A percentile compares a stretch with the other conserved stretches of the same genome.
phyloP scores from a whole-genome alignment of 2,888 invertebrate species.

The Agrochola litura region DNA sequence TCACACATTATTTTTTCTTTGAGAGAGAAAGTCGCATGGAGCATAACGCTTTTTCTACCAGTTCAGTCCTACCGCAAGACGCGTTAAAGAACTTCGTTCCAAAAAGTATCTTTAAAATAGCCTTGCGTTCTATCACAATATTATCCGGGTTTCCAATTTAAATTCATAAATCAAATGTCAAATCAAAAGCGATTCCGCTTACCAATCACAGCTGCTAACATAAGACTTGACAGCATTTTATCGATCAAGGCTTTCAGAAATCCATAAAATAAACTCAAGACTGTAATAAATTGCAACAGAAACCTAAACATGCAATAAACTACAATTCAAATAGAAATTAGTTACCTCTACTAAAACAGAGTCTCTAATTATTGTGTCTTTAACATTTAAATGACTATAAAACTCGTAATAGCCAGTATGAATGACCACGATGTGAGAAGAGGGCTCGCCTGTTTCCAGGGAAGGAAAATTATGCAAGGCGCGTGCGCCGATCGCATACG shows the following conservation, averaged over 20 bases:
- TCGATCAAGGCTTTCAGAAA: neutral
- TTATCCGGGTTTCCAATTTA: neutral
- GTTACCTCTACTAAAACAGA: constrained; percentile 14
- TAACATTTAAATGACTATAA: constrained; percentile 37
- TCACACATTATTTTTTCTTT: too few relatives aligned
- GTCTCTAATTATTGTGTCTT: constrained; percentile 37
- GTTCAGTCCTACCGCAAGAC: too few relatives aligned
- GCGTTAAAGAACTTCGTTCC: too few relatives aligned
- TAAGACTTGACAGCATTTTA: neutral
- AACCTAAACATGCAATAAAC: constrained; percentile 17
- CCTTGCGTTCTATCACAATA: neutral
- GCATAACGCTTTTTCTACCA: too few relatives aligned
- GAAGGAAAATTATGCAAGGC: constrained; percentile 71
- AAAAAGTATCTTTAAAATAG: neutral
- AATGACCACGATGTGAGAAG: constrained; percentile 49
- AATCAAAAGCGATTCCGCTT: neutral
- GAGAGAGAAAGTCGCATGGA: too few relatives aligned
- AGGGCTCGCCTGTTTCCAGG: constrained; percentile 51
- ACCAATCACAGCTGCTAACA: neutral
- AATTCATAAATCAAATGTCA: neutral
- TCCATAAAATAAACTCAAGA: constrained; percentile 6
- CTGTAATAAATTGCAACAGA: neutral
- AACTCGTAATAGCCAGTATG: constrained; percentile 34
- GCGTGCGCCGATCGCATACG: constrained; percentile 55
- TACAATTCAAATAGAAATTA: constrained; percentile 44